phyloP scores from a whole-genome alignment of 2,797 vertebrate genomes.

The Hydrocynus forskahlii region DNA sequence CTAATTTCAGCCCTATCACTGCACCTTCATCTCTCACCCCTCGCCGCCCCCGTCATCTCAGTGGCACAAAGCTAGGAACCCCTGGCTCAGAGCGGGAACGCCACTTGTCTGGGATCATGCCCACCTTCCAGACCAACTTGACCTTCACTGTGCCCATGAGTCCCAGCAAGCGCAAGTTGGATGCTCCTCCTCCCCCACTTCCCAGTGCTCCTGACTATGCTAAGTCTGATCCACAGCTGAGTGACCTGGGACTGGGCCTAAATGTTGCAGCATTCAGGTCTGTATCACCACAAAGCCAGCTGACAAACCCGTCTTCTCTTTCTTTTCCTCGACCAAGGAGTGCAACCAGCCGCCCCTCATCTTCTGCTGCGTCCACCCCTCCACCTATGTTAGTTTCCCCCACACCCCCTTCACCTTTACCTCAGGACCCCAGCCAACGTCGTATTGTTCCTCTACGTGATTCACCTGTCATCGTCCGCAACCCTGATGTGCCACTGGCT shows the following conservation, averaged over 20 bases:
- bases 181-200: constrained; percentile 76
- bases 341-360: constrained; percentile 74
- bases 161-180: constrained; percentile 88
- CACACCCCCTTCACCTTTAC: constrained; percentile 83
- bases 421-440: constrained; percentile 72
- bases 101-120: constrained; percentile 84
- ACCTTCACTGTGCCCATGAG: constrained; percentile 94
- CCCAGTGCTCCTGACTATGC: constrained; percentile 80
- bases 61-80: constrained; percentile 86
- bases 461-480: constrained; percentile 80
- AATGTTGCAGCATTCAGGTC: no score
- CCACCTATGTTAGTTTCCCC: constrained; percentile 80
- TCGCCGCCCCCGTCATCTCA: constrained; percentile 84
- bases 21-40: constrained; percentile 80
- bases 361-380: constrained; percentile 84
- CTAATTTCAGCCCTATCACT: constrained; percentile 90
- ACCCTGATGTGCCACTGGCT: constrained; percentile 84
- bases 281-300: constrained; percentile 83
- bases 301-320: constrained; percentile 77
- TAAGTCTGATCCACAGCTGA: constrained; percentile 73
- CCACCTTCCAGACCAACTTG: constrained; percentile 90
- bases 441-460: constrained; percentile 50
- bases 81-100: constrained; percentile 80
- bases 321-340: constrained; percentile 78
- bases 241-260: not conserved